Percentiles rank a stretch among this genome's conserved stretches.
Evolutionary conservation across 1,140 invertebrate species (phyloP).

Genomic region (Vanessa tameamea): DNA sequence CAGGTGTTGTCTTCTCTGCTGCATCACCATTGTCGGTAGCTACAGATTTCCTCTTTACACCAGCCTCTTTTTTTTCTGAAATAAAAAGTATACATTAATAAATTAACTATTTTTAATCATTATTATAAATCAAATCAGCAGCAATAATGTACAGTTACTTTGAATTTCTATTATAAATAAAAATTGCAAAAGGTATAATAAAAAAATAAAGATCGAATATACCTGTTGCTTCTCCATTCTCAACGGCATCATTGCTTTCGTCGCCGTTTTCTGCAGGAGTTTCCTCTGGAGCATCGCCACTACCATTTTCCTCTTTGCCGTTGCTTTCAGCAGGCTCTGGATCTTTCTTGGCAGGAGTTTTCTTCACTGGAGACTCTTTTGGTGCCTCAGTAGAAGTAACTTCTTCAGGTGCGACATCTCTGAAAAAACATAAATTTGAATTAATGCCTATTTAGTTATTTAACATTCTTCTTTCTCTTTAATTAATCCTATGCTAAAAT

Average conservation of each 20-base stretch:
- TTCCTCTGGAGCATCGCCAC: constrained; percentile 66
- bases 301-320: constrained; percentile 81
- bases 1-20: constrained; percentile 83
- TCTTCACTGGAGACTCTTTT: constrained; percentile 77
- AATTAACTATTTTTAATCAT: constrained; percentile 15
- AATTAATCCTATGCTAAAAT: too few species aligned
- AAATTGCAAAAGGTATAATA: neutral
- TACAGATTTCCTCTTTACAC: constrained; percentile 87
- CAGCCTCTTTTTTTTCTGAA: constrained; percentile 71
- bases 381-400: constrained; percentile 66
- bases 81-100: constrained; percentile 24
- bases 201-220: constrained; percentile 33
- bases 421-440: constrained; percentile 44
- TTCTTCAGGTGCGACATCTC: constrained; percentile 68
- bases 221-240: constrained; percentile 83
- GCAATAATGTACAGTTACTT: neutral
- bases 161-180: neutral
- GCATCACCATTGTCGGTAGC: constrained; percentile 81
- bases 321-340: constrained; percentile 80
- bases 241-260: constrained; percentile 82
- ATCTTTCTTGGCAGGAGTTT: constrained; percentile 73
- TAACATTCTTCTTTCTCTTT: too few species aligned
- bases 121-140: neutral
- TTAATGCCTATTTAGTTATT: too few species aligned
- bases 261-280: constrained; percentile 79